These are phyloP conservation scores for Heterodera filipjevi DNA, from an alignment of 2,888 invertebrate genomes.

Conservation along the genomic window DNA sequence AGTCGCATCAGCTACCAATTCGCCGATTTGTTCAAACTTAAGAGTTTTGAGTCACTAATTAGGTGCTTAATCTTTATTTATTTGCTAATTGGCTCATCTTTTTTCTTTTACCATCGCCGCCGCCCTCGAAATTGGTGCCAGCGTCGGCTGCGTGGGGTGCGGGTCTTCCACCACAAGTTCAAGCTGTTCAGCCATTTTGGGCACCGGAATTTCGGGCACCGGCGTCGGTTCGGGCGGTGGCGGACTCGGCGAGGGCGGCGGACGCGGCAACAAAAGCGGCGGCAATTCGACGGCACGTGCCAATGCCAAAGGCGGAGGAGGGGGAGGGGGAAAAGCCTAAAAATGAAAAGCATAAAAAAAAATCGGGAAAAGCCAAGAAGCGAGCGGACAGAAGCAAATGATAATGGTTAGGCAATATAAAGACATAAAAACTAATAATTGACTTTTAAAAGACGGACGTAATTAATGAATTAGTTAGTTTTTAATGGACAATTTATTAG, in stretches of 20 bases:
- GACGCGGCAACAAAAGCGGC: neutral
- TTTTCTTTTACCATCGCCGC: constrained; percentile 10
- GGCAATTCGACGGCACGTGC: constrained; percentile 15
- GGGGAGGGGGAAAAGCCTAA: neutral
- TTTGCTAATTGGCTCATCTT: neutral
- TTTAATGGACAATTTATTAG: too few species aligned
- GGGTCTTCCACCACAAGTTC: constrained; percentile 27
- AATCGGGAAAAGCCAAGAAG: neutral
- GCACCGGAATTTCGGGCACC: neutral
- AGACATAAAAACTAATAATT: too few species aligned
- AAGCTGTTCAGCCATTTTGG: constrained; percentile 16
- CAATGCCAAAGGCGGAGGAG: neutral
- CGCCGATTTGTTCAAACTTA: constrained; percentile 25
- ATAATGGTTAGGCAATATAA: neutral
- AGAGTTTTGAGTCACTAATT: neutral
- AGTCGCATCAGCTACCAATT: constrained; percentile 15
- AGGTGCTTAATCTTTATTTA: neutral
- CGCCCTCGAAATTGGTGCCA: constrained; percentile 16
- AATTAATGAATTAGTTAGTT: neutral
- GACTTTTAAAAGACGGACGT: too few species aligned
- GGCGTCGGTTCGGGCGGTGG: constrained; percentile 27
- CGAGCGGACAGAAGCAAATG: neutral
- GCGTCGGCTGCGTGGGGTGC: constrained; percentile 4
- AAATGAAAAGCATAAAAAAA: neutral
- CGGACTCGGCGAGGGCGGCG: constrained; percentile 17